phyloP scores from a whole-genome alignment of 2,113 vertebrate genomes.

The Lasiurus cinereus region DNA sequence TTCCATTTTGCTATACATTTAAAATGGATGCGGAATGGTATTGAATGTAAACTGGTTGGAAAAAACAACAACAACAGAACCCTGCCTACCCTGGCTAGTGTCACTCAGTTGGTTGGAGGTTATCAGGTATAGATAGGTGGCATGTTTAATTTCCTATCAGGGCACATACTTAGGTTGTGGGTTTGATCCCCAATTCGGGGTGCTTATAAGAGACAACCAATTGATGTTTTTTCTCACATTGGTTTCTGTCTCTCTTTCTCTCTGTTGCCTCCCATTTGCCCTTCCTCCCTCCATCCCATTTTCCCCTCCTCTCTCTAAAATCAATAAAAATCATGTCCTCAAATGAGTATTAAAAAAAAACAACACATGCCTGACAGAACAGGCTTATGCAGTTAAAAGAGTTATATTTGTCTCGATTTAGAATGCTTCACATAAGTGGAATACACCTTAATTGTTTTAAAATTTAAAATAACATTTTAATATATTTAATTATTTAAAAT shows the following conservation, averaged over 20 bases:
- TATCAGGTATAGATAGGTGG: neutral
- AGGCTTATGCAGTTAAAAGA: neutral
- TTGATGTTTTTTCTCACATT: neutral
- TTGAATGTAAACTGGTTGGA: neutral
- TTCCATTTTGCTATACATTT: neutral
- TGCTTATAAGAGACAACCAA: neutral
- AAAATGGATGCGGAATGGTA: neutral
- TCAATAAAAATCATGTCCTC: neutral
- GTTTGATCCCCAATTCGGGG: neutral
- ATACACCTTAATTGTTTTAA: neutral
- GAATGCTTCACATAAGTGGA: neutral
- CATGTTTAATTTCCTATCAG: neutral
- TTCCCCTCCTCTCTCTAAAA: too few relatives aligned
- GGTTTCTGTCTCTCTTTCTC: neutral
- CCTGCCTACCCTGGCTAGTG: neutral
- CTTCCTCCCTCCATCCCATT: too few relatives aligned
- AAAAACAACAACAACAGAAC: neutral
- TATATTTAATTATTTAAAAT: conserved; percentile 44
- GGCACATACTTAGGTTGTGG: neutral
- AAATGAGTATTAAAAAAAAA: neutral
- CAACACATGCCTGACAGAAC: neutral
- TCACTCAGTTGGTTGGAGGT: neutral
- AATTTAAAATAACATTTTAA: conserved; percentile 16
- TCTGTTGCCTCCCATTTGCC: neutral
- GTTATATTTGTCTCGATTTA: neutral